These are phyloP conservation scores for Macrotrachela quadricornifera DNA, from an alignment of 1,140 invertebrate species.

Conservation along the genomic window DNA sequence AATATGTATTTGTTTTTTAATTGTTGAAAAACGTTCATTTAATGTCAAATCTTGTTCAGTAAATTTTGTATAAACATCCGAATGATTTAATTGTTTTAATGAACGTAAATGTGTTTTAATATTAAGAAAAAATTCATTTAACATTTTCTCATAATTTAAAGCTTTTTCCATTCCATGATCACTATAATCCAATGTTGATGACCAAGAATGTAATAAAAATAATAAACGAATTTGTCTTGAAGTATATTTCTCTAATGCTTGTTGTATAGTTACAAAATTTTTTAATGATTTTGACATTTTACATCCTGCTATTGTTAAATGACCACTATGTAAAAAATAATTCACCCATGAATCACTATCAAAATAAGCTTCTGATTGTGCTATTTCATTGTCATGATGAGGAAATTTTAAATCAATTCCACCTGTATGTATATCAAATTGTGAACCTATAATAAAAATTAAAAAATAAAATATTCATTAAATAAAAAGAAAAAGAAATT, in stretches of 20 bases:
- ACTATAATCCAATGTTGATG: slow-evolving; percentile 90
- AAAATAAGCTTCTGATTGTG: slow-evolving; percentile 84
- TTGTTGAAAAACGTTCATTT: slow-evolving; percentile 18
- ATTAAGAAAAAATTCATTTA: slow-evolving; percentile 86
- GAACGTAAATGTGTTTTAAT: slow-evolving; percentile 60
- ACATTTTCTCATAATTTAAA: slow-evolving; percentile 62
- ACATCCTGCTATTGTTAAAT: slow-evolving; percentile 91
- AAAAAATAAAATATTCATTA: no score
- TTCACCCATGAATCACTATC: slow-evolving; percentile 74
- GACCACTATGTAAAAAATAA: slow-evolving; percentile 93
- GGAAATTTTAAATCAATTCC: slow-evolving; percentile 95
- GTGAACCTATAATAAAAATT: slow-evolving; percentile 66
- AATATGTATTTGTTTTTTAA: not conserved
- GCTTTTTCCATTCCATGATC: slow-evolving; percentile 83
- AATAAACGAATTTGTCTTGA: slow-evolving; percentile 69
- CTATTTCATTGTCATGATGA: slow-evolving; percentile 97
- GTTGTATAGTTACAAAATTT: slow-evolving; percentile 90
- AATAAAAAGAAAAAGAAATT: no score
- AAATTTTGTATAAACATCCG: slow-evolving; percentile 31
- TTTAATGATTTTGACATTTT: slow-evolving; percentile 99
- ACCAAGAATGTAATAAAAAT: slow-evolving; percentile 91
- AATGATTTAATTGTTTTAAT: slow-evolving; percentile 11
- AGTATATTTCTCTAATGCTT: slow-evolving; percentile 63
- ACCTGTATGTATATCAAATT: slow-evolving; percentile 88
- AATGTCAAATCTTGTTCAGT: slow-evolving; percentile 25